phyloP scores from a whole-genome alignment of 2,113 vertebrate species.

The Coryphaenoides rupestris region DNA sequence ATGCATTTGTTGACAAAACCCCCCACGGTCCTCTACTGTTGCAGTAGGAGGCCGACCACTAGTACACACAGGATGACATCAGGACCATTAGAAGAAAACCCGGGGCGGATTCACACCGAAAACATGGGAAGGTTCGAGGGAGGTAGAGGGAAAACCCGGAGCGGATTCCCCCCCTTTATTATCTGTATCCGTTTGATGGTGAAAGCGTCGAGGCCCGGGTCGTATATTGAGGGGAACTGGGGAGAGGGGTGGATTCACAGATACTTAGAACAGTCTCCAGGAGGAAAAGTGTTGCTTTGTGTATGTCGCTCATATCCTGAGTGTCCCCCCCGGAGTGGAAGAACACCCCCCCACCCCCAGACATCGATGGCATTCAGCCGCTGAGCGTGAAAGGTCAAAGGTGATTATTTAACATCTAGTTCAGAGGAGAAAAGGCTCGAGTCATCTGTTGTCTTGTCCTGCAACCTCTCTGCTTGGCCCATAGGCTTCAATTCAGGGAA shows the following conservation, averaged over 20 bases:
- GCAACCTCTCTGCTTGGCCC: no score
- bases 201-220: background rate
- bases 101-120: slow-evolving; percentile 22
- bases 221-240: background rate
- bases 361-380: no score
- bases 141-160: slow-evolving; percentile 1
- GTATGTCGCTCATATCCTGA: no score
- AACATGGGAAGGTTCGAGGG: slow-evolving; percentile 17
- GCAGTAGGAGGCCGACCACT: slow-evolving; percentile 31
- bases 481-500: no score
- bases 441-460: no score
- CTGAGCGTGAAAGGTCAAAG: no score
- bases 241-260: slow-evolving; percentile 16
- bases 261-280: slow-evolving; percentile 33
- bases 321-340: no score
- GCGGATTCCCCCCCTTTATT: background rate
- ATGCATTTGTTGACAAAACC: slow-evolving; percentile 61
- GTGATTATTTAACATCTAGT: no score
- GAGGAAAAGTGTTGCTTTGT: no score
- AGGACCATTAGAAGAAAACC: slow-evolving; percentile 25
- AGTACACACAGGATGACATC: slow-evolving; percentile 15
- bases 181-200: background rate
- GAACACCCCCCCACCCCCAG: no score
- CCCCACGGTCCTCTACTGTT: slow-evolving; percentile 21
- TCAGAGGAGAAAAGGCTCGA: no score